Evolutionary conservation across 2,797 vertebrate species (phyloP), one percentile per base, ranked within the genome.

Genomic region (Emys orbicularis): DNA sequence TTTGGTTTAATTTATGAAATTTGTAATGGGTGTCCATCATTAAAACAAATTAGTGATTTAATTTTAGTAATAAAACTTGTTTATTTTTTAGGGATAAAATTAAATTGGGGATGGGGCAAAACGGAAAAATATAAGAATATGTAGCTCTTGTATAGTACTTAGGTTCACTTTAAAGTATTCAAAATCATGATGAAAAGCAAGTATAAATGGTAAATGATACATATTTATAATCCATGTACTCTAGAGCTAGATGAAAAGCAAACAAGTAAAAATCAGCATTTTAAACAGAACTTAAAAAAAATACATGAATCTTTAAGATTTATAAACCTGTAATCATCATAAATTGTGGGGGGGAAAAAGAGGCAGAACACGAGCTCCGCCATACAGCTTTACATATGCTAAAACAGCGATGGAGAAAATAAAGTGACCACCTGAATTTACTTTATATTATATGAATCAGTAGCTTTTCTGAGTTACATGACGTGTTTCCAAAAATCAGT

Each of bases 231-330:
- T 96, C 89, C 93, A 76, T 88, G 80, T 53, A 53, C 87, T 96
- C 94, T 95, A 96, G 95, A 97, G 94, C 88, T 90, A 91, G 74
- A 87, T 92, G 87, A 94, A 96, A 96, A 94, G 89, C 83, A 96
- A 96, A 95, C 96, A 97, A 97, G 95, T 94, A 50, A 95, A 97
- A 97, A 97, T 96, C 94, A 96, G 90, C 92, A 83, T 97, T 97
- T 96, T 92, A 97, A 97, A 92, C 80, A 81, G 94, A 97, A 91
- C 53, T 92, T 97, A 27, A 91, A 96, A 95, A 95, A 77, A 72
- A 12, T 41, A 72, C 68, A 41, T 72, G 0, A 90, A 82, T 91
- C 90, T 90, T 44, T 23, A 53, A 84, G 90, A 96, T 85, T 94
- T 96, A 86, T 84, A 96, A 97, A 95, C 82, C 86, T 92, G 83